phyloP scores from a whole-genome alignment of 2,113 vertebrate genomes.

The Monarcha castaneiventris region DNA sequence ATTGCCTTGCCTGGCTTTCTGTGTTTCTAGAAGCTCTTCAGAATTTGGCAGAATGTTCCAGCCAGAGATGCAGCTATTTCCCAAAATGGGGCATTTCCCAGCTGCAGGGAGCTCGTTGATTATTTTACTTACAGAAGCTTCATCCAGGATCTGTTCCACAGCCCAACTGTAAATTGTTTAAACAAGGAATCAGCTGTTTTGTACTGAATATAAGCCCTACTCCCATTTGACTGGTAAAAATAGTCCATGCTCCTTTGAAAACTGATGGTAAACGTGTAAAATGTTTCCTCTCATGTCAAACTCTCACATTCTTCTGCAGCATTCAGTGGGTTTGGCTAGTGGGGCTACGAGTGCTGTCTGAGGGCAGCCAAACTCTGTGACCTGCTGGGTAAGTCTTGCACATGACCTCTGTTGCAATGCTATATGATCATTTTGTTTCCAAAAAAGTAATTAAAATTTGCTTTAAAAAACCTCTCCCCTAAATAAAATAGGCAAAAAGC shows the following conservation, averaged over 20 bases:
- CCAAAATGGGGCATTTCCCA: not conserved
- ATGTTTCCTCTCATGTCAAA: not conserved
- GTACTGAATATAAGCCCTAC: not conserved
- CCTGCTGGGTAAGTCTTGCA: not conserved
- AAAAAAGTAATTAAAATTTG: not conserved
- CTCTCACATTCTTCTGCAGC: not conserved
- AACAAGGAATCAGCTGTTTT: not conserved
- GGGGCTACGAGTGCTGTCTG: not conserved
- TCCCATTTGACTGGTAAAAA: not conserved
- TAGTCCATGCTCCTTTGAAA: not conserved
- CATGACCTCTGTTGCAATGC: not conserved
- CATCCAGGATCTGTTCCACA: not conserved
- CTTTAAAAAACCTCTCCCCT: not conserved
- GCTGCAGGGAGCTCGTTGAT: not conserved
- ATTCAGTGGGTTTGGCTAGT: not conserved
- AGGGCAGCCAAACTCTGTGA: not conserved
- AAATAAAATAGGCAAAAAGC: not conserved
- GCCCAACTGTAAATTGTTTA: not conserved
- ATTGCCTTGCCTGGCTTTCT: not conserved
- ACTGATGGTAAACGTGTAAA: not conserved
- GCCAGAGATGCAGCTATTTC: not conserved
- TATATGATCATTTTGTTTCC: not conserved
- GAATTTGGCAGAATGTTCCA: not conserved
- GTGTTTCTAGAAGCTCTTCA: not conserved
- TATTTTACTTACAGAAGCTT: not conserved